Evolutionary conservation across 2,797 vertebrate genomes (phyloP).

Genomic region (Sphenopsis melanotis): DNA sequence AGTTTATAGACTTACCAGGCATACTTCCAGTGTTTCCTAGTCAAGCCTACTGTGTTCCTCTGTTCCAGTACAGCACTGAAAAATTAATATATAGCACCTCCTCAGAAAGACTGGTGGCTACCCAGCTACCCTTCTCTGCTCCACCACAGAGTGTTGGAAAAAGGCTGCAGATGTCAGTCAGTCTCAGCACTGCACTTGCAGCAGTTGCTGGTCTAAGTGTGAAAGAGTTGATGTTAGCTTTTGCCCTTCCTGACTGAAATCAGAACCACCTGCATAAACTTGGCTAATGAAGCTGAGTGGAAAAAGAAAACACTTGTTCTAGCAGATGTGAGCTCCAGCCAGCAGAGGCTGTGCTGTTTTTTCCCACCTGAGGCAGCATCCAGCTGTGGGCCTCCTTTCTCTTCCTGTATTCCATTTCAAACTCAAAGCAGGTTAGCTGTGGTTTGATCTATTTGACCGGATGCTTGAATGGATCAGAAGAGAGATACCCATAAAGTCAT

Average conservation of each 20-base stretch:
- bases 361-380: neutral
- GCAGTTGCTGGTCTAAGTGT: neutral
- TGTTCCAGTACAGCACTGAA: neutral
- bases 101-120: neutral
- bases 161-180: neutral
- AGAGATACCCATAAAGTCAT: neutral
- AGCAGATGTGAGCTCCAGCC: neutral
- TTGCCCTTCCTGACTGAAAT: neutral
- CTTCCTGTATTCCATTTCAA: neutral
- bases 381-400: neutral
- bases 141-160: fast-evolving
- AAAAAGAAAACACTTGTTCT: neutral
- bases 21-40: neutral
- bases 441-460: neutral
- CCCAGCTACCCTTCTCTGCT: neutral
- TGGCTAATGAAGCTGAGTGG: neutral
- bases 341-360: neutral
- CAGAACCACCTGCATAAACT: neutral
- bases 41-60: neutral
- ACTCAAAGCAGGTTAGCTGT: neutral
- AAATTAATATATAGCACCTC: neutral
- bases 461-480: neutral
- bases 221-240: neutral
- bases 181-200: neutral
- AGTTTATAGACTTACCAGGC: neutral